Percentiles rank a stretch among this genome's conserved stretches.
phyloP scores from a whole-genome alignment of 1,140 invertebrate species.

The Ditylenchus dipsaci region DNA sequence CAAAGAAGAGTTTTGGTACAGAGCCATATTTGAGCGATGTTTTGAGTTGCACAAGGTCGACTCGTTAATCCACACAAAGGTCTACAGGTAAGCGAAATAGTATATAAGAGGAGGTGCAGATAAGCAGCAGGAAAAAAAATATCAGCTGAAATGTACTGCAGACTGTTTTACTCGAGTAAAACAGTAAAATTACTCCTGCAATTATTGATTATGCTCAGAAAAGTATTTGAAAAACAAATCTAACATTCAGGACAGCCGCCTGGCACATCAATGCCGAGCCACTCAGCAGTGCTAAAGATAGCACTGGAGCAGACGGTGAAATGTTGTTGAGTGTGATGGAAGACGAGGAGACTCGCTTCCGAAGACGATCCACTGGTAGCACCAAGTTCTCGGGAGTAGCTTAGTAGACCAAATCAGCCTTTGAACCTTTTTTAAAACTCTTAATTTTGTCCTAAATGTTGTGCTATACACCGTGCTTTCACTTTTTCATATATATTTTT shows the following conservation, averaged over 20 bases:
- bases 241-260: conserved; percentile 22
- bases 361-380: conserved; percentile 54
- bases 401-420: conserved; percentile 2
- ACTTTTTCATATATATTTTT: too few relatives aligned
- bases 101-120: background rate
- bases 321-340: background rate
- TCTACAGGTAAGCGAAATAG: conserved; percentile 45
- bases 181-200: background rate
- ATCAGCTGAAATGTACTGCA: background rate
- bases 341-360: conserved; percentile 30
- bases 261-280: conserved; percentile 48
- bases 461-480: too few relatives aligned
- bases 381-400: conserved; percentile 52
- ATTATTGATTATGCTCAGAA: background rate
- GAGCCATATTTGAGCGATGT: conserved; percentile 47
- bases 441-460: too few relatives aligned
- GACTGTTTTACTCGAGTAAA: background rate
- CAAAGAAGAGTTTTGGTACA: conserved; percentile 57
- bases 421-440: too few relatives aligned
- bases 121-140: conserved; percentile 12
- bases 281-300: too few relatives aligned
- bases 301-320: background rate
- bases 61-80: conserved; percentile 52
- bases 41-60: conserved; percentile 45
- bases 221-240: background rate